Conservation (phyloP, 2,113 vertebrate genomes). For the Hippocampus comes region DNA sequence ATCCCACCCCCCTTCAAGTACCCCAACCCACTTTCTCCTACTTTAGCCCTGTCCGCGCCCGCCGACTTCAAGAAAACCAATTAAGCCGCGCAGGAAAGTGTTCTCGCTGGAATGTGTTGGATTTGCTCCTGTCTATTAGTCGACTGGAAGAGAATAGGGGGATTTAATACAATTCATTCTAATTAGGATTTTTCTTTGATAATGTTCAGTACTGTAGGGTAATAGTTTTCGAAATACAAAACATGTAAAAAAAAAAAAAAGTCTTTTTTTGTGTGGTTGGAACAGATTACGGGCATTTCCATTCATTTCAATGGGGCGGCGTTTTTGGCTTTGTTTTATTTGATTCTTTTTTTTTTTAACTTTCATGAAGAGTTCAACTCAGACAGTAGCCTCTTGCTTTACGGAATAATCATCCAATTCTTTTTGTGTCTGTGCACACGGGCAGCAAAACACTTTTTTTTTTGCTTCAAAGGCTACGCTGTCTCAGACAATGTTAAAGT, state of each 20-base stretch:
- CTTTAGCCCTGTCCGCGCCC: slow-evolving; percentile 28
- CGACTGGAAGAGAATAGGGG: slow-evolving; percentile 1
- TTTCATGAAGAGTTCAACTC: not conserved
- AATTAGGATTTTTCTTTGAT: not conserved
- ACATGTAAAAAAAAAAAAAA: too few species aligned
- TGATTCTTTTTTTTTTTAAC: not conserved
- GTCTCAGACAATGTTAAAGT: slow-evolving; percentile 18
- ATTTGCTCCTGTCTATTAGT: slow-evolving; percentile 34
- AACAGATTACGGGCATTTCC: too few species aligned
- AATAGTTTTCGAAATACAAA: too few species aligned
- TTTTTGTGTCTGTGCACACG: not conserved
- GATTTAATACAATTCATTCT: not conserved
- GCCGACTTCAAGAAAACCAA: slow-evolving; percentile 45
- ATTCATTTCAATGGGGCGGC: too few species aligned
- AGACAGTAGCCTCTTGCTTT: not conserved
- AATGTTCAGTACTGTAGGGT: too few species aligned
- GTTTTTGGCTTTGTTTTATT: not conserved
- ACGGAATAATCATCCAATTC: not conserved
- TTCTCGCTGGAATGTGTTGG: slow-evolving; percentile 35
- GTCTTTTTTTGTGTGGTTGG: too few species aligned
- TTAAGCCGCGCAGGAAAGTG: slow-evolving; percentile 43
- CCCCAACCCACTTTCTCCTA: slow-evolving; percentile 26
- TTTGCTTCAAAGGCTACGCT: not conserved
- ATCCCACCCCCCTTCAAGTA: slow-evolving; percentile 41
- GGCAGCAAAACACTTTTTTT: not conserved